phyloP scores from a whole-genome alignment of 2,888 invertebrate species.

The Thyatira batis region DNA sequence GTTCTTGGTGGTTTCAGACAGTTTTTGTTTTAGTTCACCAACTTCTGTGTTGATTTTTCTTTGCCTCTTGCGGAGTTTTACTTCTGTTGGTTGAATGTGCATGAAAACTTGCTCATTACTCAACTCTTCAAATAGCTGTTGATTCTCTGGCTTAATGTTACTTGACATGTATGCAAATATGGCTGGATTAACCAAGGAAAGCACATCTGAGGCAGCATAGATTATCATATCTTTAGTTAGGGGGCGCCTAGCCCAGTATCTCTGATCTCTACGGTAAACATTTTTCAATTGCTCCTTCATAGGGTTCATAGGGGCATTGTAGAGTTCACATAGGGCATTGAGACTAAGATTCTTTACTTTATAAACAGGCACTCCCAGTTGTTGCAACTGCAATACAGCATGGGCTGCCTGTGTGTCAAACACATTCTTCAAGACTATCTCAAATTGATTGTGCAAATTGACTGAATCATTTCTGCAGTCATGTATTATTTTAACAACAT shows the following conservation, averaged over 20 bases:
- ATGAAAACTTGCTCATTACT: constrained; percentile 94
- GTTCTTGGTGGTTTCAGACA: constrained; percentile 91
- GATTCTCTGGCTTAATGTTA: constrained; percentile 87
- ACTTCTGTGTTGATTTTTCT: constrained; percentile 96
- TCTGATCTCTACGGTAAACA: constrained; percentile 91
- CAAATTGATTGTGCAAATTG: constrained; percentile 93
- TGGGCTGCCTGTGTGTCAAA: constrained; percentile 97
- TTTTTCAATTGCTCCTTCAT: constrained; percentile 95
- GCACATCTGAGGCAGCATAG: constrained; percentile 94
- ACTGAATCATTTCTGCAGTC: constrained; percentile 96
- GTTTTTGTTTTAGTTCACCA: constrained; percentile 90
- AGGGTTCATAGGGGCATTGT: constrained; percentile 93
- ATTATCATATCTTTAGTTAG: constrained; percentile 95
- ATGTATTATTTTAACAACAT: constrained; percentile 94
- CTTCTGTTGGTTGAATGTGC: constrained; percentile 92
- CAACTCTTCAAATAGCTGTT: constrained; percentile 89
- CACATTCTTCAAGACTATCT: constrained; percentile 90
- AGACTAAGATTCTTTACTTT: constrained; percentile 97
- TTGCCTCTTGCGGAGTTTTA: constrained; percentile 93
- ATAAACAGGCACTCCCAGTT: constrained; percentile 94
- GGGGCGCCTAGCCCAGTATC: constrained; percentile 94
- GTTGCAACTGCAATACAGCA: constrained; percentile 94
- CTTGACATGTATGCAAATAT: constrained; percentile 87
- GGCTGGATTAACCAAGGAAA: constrained; percentile 92
- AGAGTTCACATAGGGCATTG: constrained; percentile 94